Base-by-base conservation (phyloP, 2,888 invertebrate genomes). In the Agriotes lineatus region DNA sequence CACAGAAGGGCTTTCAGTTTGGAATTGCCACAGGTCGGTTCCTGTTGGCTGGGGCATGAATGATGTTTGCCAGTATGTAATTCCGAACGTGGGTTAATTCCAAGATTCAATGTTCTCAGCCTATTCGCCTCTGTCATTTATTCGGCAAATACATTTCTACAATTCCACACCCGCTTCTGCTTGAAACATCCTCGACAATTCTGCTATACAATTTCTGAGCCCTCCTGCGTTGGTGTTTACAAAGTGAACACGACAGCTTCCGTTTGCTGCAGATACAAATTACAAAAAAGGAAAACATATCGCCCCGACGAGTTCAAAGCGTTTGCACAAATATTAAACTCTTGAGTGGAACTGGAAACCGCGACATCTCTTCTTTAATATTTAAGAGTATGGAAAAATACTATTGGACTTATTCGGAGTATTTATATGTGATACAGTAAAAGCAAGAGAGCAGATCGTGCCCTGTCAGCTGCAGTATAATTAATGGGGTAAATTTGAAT, bases 381-480 rank as follows among this genome's bases (percentile, higher is more conserved):
- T 5, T 42, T 14, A 16, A 1, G 9, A 6, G 6, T 42, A 5
- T 42, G 16, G 12, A 42, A 42, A 42, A 42, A 16, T 42, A 14
- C 16, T 1, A 16, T 3, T 7, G 14, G 9, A 42, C 35, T 63
- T 57, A 12, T 65, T 50, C 20, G 18, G 44, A 45, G 7, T 19
- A 30, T 48, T 58, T 58, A 58, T 58, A 59, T 59, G 50, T 48
- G 58, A 65, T 65, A 59, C 39, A 65, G 30, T 42, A 18, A 12
- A 45, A 50, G 58, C 50, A 50, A 65, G 57, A 58, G 35, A 52
- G 44, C 44, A 54, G 54, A 59, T 59, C 25, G 52, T 58, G 45
- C 59, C 52, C 35, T 68, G 68, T 68, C 68, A 68, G 60, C 56
- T 69, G 69, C 69, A 69, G 69, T 30, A 63, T 69, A 69, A 69